Conservation (phyloP, 2,888 invertebrate genomes). For the Phymatocera aterrima region DNA sequence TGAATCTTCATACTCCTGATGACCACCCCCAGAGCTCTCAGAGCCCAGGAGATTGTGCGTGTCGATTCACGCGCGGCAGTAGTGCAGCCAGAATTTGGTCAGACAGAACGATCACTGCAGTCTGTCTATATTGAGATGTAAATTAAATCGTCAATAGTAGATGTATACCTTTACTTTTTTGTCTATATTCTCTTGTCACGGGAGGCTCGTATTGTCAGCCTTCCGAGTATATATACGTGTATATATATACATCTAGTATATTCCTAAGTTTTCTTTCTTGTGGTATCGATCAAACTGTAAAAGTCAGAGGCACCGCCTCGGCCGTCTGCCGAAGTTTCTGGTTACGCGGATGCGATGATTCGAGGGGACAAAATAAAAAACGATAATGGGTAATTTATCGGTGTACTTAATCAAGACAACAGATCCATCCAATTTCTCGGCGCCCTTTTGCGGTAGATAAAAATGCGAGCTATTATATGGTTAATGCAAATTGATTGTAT, state of each 20-base stretch:
- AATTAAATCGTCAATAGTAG: background rate
- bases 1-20: background rate
- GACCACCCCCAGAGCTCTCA: no score
- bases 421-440: conserved; percentile 29
- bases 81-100: background rate
- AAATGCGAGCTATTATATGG: conserved; percentile 18
- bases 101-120: background rate
- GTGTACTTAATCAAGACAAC: conserved; percentile 22
- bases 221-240: background rate
- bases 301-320: background rate
- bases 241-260: background rate
- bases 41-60: background rate
- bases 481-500: conserved; percentile 12
- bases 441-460: background rate
- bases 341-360: conserved; percentile 16
- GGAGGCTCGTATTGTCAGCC: background rate
- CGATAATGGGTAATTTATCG: conserved; percentile 8
- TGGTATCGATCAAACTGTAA: conserved; percentile 33
- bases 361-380: conserved; percentile 32
- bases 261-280: background rate
- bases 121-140: background rate
- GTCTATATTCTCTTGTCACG: background rate
- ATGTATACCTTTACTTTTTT: background rate
- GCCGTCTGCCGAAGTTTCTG: conserved; percentile 1
- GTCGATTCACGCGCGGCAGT: background rate